Percentiles rank a stretch among this genome's conserved stretches.
These are phyloP conservation scores for Rhinopomastus cyanomelas DNA, from an alignment of 2,113 vertebrate genomes.

Conservation along the genomic window DNA sequence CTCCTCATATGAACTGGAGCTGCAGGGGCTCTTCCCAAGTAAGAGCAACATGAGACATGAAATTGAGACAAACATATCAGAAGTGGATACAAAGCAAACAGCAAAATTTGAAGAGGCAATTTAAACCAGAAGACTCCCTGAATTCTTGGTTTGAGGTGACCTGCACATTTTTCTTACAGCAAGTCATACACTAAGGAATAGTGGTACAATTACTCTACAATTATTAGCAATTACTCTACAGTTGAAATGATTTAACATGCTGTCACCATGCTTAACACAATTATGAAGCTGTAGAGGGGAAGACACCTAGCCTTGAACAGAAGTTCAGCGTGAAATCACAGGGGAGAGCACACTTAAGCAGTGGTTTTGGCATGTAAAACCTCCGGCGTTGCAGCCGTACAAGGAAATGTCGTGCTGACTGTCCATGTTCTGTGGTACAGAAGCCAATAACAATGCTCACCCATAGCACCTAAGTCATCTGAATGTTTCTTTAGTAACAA, in stretches of 20 bases:
- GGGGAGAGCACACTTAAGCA: not conserved
- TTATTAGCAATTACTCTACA: not conserved
- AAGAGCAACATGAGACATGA: not conserved
- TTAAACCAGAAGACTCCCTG: not conserved
- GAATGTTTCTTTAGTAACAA: not conserved
- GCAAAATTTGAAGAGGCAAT: not conserved
- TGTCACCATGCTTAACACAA: not conserved
- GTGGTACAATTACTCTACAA: not conserved
- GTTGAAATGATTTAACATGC: not conserved
- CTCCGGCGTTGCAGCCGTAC: fast-evolving
- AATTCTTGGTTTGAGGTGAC: not conserved
- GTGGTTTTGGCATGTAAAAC: not conserved
- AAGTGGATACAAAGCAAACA: not conserved
- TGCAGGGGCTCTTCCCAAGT: not conserved
- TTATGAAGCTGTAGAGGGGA: not conserved
- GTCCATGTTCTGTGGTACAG: not conserved
- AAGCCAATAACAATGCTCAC: not conserved
- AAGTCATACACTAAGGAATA: not conserved
- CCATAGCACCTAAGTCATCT: not conserved
- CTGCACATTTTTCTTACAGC: not conserved
- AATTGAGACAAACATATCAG: not conserved
- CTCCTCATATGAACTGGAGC: not conserved
- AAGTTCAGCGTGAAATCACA: not conserved
- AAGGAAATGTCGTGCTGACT: not conserved
- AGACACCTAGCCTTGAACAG: not conserved